Evolutionary conservation across 2,888 invertebrate genomes (phyloP).

Genomic region (Esperia sulphurella): DNA sequence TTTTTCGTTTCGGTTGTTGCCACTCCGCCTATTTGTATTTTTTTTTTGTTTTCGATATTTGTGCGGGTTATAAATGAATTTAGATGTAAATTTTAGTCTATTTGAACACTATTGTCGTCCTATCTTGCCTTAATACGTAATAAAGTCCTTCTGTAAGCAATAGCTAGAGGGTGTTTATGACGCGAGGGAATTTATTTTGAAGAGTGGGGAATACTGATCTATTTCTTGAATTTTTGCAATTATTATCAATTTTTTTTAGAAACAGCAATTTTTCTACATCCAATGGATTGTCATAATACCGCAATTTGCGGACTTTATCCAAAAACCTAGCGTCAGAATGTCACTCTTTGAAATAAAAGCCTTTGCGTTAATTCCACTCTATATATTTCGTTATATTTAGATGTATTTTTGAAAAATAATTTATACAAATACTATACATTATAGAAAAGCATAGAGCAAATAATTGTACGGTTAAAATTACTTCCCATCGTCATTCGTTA

Average conservation of each 20-base stretch:
- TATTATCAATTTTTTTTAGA: too few species aligned
- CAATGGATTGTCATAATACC: too few species aligned
- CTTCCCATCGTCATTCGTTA: too few species aligned
- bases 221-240: too few species aligned
- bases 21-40: slow-evolving; percentile 49
- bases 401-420: slow-evolving; percentile 9
- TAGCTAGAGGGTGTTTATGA: not conserved
- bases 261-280: too few species aligned
- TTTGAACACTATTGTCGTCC: slow-evolving; percentile 15
- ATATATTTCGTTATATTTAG: slow-evolving; percentile 2
- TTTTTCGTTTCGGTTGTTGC: slow-evolving; percentile 37
- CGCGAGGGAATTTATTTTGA: not conserved
- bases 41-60: slow-evolving; percentile 11
- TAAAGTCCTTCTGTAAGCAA: not conserved
- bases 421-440: not conserved
- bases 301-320: too few species aligned
- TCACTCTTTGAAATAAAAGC: too few species aligned
- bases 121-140: slow-evolving; percentile 12
- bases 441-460: too few species aligned
- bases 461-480: too few species aligned
- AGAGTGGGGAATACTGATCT: not conserved
- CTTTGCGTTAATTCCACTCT: not conserved
- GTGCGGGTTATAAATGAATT: slow-evolving; percentile 12
- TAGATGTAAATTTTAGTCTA: slow-evolving; percentile 8
- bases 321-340: too few species aligned